Evolutionary conservation across 2,888 invertebrate species (phyloP).

Genomic region (Drosophila peninsularis): DNA sequence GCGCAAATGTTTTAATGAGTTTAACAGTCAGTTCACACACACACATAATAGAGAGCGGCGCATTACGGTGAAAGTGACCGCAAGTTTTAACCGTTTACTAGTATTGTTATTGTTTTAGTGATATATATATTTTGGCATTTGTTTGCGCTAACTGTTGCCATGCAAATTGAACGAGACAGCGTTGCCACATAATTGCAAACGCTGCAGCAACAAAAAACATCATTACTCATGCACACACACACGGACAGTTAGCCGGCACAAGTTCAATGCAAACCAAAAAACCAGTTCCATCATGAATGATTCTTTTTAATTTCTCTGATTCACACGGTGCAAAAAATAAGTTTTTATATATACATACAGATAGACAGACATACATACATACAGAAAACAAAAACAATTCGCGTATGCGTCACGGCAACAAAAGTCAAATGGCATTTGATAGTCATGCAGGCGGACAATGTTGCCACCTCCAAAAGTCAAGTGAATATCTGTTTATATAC

Average conservation of each 20-base stretch:
- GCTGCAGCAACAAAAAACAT: slow-evolving; percentile 5
- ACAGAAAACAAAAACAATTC: slow-evolving; percentile 8
- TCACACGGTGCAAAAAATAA: slow-evolving; percentile 44
- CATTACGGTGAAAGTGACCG: slow-evolving; percentile 66
- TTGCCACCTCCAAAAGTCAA: background rate
- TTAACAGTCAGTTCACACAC: slow-evolving; percentile 32
- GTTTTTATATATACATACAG: background rate
- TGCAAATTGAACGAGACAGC: slow-evolving; percentile 49
- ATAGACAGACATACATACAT: background rate
- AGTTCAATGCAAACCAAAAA: slow-evolving; percentile 34
- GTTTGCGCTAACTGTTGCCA: slow-evolving; percentile 60
- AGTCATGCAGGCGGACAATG: slow-evolving; percentile 8
- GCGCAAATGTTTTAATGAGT: slow-evolving; percentile 54
- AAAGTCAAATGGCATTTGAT: slow-evolving; percentile 39
- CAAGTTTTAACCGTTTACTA: slow-evolving; percentile 35
- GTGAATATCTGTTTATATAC: background rate
- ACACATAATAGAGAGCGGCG: slow-evolving; percentile 13
- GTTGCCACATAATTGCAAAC: slow-evolving; percentile 49
- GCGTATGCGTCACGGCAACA: slow-evolving; percentile 47
- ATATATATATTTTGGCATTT: slow-evolving; percentile 43
- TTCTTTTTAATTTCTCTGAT: slow-evolving; percentile 50
- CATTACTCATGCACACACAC: slow-evolving; percentile 27
- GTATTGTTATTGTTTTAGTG: slow-evolving; percentile 34
- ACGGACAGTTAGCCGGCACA: slow-evolving; percentile 21
- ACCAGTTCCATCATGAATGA: slow-evolving; percentile 51